Conservation (phyloP, 2,797 vertebrate genomes). For the Poecilia wingei region DNA sequence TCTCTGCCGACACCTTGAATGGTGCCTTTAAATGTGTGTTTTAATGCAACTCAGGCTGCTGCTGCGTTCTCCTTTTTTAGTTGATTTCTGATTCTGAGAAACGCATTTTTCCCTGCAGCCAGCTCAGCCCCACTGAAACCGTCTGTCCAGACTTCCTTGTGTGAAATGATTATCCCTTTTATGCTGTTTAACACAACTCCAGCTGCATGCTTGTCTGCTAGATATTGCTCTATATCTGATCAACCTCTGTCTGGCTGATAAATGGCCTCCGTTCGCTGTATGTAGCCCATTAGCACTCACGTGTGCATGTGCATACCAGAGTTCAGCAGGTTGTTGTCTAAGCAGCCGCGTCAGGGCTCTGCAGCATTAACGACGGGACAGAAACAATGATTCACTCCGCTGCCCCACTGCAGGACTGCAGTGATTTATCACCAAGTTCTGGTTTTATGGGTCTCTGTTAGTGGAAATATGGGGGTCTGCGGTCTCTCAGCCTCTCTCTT, state of each 20-base stretch:
- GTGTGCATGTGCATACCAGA: conserved; percentile 8
- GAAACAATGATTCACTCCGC: conserved; percentile 49
- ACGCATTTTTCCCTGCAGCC: conserved; percentile 22
- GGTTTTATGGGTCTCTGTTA: conserved; percentile 26
- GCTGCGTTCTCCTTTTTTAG: conserved; percentile 7
- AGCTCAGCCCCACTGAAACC: conserved; percentile 28
- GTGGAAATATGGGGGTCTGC: conserved; percentile 4
- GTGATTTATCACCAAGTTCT: conserved; percentile 35
- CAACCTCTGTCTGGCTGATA: conserved; percentile 42
- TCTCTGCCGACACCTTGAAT: conserved; percentile 35
- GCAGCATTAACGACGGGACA: conserved; percentile 34
- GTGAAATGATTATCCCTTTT: conserved; percentile 42
- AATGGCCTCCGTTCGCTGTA: conserved; percentile 24
- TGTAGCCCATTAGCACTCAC: conserved; percentile 26
- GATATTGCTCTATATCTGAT: conserved; percentile 15
- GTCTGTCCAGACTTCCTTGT: conserved; percentile 24
- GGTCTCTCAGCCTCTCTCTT: neutral
- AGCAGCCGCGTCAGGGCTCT: conserved; percentile 41
- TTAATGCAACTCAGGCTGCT: conserved; percentile 13
- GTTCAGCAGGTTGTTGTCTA: conserved; percentile 39
- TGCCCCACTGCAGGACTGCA: conserved; percentile 28
- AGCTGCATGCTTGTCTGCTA: conserved; percentile 13
- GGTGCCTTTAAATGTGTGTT: conserved; percentile 19
- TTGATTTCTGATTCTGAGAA: conserved; percentile 18
- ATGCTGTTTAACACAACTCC: conserved; percentile 26